A percentile compares a stretch with the other conserved stretches of the same genome.
phyloP scores from a whole-genome alignment of 53 echinoderm and acorn worm species.

The Astropecten irregularis region DNA sequence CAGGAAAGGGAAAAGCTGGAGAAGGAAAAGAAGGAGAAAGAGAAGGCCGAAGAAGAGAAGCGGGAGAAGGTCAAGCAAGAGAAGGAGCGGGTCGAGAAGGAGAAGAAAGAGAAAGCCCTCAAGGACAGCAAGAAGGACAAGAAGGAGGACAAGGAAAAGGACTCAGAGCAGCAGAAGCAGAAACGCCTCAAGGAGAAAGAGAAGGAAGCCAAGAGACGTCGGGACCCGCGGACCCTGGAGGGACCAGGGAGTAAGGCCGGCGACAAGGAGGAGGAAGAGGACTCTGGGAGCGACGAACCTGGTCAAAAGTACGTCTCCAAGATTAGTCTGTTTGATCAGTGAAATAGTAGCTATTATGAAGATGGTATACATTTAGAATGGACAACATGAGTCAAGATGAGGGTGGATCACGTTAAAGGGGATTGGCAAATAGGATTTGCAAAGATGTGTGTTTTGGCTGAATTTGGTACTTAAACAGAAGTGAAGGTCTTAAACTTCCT shows the following conservation, averaged over 20 bases:
- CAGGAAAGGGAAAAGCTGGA: conserved; percentile 12
- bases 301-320: conserved; percentile 21
- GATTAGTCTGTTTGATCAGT: too few relatives aligned
- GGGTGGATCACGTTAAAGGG: too few relatives aligned
- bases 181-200: conserved; percentile 43
- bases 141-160: conserved; percentile 35
- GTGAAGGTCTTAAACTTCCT: too few relatives aligned
- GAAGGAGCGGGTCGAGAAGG: conserved; percentile 48
- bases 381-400: too few relatives aligned
- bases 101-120: conserved; percentile 23
- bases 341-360: too few relatives aligned
- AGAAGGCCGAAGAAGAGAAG: conserved; percentile 12
- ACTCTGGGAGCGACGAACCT: conserved; percentile 34
- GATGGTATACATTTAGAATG: too few relatives aligned
- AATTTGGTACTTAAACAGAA: too few relatives aligned
- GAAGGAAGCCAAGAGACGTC: conserved; percentile 37
- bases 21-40: conserved; percentile 37
- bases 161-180: conserved; percentile 27
- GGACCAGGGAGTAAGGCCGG: conserved; percentile 49
- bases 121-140: conserved; percentile 32
- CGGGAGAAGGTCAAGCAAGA: conserved; percentile 38
- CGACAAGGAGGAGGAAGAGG: conserved; percentile 56
- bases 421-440: too few relatives aligned
- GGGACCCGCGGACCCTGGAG: conserved; percentile 36
- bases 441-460: too few relatives aligned